Evolutionary conservation across 2,888 invertebrate genomes (phyloP), one percentile per base, ranked within the genome.

Genomic region (Meiosimyza decipiens): DNA sequence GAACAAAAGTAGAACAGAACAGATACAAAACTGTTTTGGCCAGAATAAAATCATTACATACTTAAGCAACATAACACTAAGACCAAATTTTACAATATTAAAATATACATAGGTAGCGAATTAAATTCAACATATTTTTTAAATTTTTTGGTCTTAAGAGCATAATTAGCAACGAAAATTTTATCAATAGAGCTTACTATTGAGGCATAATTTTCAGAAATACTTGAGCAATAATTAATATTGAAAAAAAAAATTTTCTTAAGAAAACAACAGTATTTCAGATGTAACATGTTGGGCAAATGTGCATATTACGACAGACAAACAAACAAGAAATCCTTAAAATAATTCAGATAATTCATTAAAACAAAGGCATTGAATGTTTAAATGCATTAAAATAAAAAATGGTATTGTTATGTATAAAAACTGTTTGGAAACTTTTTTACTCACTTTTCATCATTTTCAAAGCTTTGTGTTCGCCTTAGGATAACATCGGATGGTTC

Each of bases 361-460:
- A 28, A 7, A 60, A 60, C 22, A 28, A 60, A 40, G 6, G 9
- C 6, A 40, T 40, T 40, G 40, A 40, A 9, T 6, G 6, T 40
- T 40, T 9, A 40, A 40, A 9, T 40, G 40, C 40, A 9, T 40
- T 40, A 40, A 40, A 28, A 59, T 18, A 11, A 59, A 57, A 59
- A 22, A 60, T 60, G 33, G 15, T 3, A 15, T 16, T 54, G 54
- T 16, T 55, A 18, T 22, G 55, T 15, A 22, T 55, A 55, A 55
- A 55, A 18, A 16, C n/a, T 55, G 7, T 55, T 16, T 18, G 5
- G 6, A 16, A 13, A 54, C 2, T 54, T 12, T 54, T 2, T 16
- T 75, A 93, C 94, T 91, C 89, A 95, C 95, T 93, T 93, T 88
- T 94, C 93, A 86, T 95, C 95, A 82, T 93, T 93, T 87, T 95